Evolutionary conservation across 2,113 vertebrate genomes (phyloP), one percentile per base, ranked within the genome.

Genomic region (Gavialis gangeticus): DNA sequence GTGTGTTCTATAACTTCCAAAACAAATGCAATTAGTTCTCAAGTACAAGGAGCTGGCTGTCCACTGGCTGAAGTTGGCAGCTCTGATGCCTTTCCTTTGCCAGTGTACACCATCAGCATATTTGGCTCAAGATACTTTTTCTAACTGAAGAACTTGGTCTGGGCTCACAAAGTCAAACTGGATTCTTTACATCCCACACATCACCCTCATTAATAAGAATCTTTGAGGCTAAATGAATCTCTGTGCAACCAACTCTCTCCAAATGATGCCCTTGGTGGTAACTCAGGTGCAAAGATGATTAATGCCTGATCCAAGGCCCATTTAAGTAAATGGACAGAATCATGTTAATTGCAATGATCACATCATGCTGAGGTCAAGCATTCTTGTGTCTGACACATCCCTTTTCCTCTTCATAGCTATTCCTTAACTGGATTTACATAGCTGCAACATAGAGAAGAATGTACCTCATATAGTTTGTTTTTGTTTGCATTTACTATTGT

Each of bases 161-260:
- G 37, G 64, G 25, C 57, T 84, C 92, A 87, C 58, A 87, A 76
- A 95, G 27, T 71, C 54, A 76, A 57, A 75, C 15, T 75, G 16
- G 27, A 8, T 56, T 85, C 27, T 55, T 34, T 79, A 30, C 59
- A 76, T 12, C 2, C 28, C 78, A 10, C 46, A 27, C 22, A 62
- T 81, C 59, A 55, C 64, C 84, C 62, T 27, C 73, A 60, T 79
- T 92, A 94, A 86, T 66, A 60, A 94, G 59, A 54, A 34, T 90
- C 12, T 60, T 92, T 92, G 59, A 79, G 91, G 81, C 27, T 12
- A 84, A 37, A 84, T 55, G 27, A 94, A 93, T 82, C 24, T 67
- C 19, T 25, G 21, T 46, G 34, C 69, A 46, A 24, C 34, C 34
- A 19, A 46, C 25, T 78, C 21, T 82, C 22, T 81, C 91, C 75